Evolutionary conservation across 2,888 invertebrate species (phyloP).

Genomic region (Petrophora chlorosata): DNA sequence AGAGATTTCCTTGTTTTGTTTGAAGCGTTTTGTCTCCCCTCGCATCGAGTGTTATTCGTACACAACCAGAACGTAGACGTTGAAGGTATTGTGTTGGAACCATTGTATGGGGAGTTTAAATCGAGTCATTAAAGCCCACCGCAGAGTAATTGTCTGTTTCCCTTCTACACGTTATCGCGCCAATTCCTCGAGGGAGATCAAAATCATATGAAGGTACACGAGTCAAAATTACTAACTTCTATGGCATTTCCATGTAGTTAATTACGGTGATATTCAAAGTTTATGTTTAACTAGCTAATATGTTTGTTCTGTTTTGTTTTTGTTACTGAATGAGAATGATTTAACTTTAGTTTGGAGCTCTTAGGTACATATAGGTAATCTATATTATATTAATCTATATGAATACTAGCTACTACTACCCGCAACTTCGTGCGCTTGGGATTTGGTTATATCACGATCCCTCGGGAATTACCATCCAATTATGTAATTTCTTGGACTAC

Average conservation of each 20-base stretch:
- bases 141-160: conserved; percentile 62
- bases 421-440: too few species aligned
- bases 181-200: conserved; percentile 48
- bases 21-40: conserved; percentile 65
- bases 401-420: too few species aligned
- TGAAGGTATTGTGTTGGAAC: conserved; percentile 63
- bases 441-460: too few species aligned
- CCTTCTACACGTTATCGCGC: conserved; percentile 55
- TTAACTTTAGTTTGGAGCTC: too few species aligned
- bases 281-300: background rate
- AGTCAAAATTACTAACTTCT: conserved; percentile 19
- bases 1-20: conserved; percentile 71
- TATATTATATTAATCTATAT: too few species aligned
- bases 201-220: conserved; percentile 18
- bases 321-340: too few species aligned
- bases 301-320: background rate
- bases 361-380: too few species aligned
- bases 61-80: conserved; percentile 57
- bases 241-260: background rate
- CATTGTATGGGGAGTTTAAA: conserved; percentile 66
- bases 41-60: conserved; percentile 59
- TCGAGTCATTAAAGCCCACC: conserved; percentile 64
- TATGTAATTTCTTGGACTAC: too few species aligned
- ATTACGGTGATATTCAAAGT: background rate
- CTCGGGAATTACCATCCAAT: too few species aligned